These are phyloP conservation scores for Epicauta chinensis DNA, from an alignment of 1,140 invertebrate genomes.

Conservation along the genomic window DNA sequence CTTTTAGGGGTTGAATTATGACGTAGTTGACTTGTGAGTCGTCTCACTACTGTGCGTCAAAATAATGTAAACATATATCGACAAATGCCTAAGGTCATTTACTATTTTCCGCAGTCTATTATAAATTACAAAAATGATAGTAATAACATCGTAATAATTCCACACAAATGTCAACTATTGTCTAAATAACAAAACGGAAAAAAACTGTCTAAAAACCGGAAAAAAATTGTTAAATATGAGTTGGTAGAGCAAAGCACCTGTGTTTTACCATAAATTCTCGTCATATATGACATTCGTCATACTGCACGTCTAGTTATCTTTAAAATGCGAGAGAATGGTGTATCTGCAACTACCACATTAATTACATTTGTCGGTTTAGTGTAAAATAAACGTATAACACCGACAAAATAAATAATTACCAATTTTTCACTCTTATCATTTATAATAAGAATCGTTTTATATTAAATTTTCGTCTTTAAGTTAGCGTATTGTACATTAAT, in stretches of 20 bases:
- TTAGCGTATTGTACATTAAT: no score
- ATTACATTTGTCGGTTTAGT: conserved; percentile 3
- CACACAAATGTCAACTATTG: no score
- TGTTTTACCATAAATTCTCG: conserved; percentile 14
- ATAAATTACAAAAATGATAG: conserved; percentile 7
- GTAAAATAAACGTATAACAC: no score
- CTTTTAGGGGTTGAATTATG: conserved; percentile 14
- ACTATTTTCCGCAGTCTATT: conserved; percentile 14
- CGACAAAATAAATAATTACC: no score
- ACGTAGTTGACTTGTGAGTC: conserved; percentile 14
- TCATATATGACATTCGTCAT: conserved; percentile 12
- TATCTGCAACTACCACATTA: conserved; percentile 4
- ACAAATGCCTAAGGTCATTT: conserved; percentile 15
- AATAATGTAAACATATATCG: conserved; percentile 17
- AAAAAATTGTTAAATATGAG: no score
- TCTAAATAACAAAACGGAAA: no score
- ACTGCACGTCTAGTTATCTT: conserved; percentile 4
- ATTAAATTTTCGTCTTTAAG: no score
- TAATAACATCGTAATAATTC: conserved; percentile 6
- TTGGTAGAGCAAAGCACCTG: conserved; percentile 6
- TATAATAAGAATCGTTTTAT: no score
- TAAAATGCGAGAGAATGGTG: conserved; percentile 4
- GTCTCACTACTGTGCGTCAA: conserved; percentile 15
- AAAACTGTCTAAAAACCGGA: no score
- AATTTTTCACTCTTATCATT: no score